Percentiles rank a stretch among this genome's conserved stretches.
Evolutionary conservation across 30 jellyfish, hydroid and myxozoan species (phyloP).

Genomic region (Pelagia noctiluca): DNA sequence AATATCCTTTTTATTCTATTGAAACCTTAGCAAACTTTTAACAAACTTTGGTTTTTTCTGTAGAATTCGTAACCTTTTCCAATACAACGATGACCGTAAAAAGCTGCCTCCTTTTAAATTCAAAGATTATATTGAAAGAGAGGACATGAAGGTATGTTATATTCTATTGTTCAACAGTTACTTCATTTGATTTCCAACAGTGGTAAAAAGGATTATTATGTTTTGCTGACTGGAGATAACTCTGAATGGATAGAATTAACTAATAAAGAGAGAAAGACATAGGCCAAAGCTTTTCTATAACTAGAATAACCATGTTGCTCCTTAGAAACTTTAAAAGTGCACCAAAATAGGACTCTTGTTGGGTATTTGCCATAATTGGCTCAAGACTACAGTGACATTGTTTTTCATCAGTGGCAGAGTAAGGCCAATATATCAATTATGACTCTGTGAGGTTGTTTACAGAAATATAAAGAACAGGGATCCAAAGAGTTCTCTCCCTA

Average conservation of each 20-base stretch:
- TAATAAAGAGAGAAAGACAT: neutral
- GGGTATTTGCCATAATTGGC: too few relatives aligned
- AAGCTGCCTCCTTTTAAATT: slow-evolving; percentile 65
- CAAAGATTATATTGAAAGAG: slow-evolving; percentile 64
- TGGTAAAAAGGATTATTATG: neutral
- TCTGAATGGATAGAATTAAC: neutral
- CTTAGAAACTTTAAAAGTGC: too few relatives aligned
- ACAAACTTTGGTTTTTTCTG: neutral
- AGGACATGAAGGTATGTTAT: slow-evolving; percentile 77
- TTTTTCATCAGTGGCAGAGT: too few relatives aligned
- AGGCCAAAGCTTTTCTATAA: neutral
- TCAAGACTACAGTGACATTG: too few relatives aligned
- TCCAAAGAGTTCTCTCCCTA: too few relatives aligned
- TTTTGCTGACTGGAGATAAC: neutral
- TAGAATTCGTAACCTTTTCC: slow-evolving; percentile 83
- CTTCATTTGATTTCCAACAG: too few relatives aligned
- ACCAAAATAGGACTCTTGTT: too few relatives aligned
- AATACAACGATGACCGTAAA: slow-evolving; percentile 23
- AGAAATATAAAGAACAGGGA: too few relatives aligned
- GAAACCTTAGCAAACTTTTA: neutral
- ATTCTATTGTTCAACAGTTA: neutral
- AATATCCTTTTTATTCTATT: neutral
- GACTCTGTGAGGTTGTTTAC: too few relatives aligned
- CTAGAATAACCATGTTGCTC: too few relatives aligned
- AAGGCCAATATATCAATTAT: too few relatives aligned